Percentiles rank a stretch among this genome's conserved stretches.
Conservation (phyloP, 2,797 vertebrate genomes). For the Vultur gryphus region DNA sequence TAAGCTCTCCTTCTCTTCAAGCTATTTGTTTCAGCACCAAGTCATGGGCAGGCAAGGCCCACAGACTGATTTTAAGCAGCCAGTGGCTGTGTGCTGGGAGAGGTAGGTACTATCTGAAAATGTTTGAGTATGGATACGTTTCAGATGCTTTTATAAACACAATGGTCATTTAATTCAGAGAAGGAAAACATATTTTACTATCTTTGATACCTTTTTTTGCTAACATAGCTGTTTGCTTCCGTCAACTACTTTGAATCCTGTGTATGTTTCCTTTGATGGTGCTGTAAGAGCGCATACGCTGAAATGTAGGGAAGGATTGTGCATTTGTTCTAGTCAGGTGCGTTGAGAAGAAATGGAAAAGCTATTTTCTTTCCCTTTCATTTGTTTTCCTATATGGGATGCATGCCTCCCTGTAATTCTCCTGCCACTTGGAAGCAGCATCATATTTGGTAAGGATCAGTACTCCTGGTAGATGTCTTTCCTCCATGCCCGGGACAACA, state of each 20-base stretch:
- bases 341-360: neutral
- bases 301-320: neutral
- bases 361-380: neutral
- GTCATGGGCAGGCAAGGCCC: neutral
- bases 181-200: neutral
- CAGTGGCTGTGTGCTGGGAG: neutral
- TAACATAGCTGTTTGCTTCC: neutral
- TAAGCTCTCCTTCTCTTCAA: neutral
- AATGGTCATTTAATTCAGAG: neutral
- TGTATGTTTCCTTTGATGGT: neutral
- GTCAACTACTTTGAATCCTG: neutral
- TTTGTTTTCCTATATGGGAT: neutral
- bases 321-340: neutral
- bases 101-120: neutral
- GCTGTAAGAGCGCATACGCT: neutral
- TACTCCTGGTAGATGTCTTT: neutral
- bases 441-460: neutral
- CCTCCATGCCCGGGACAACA: neutral
- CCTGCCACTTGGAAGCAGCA: neutral
- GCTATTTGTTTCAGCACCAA: neutral
- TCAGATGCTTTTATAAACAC: neutral
- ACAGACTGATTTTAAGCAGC: neutral
- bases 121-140: neutral
- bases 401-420: neutral
- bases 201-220: neutral